Evolutionary conservation across 2,888 invertebrate species (phyloP).

Genomic region (Orthosia gothica): DNA sequence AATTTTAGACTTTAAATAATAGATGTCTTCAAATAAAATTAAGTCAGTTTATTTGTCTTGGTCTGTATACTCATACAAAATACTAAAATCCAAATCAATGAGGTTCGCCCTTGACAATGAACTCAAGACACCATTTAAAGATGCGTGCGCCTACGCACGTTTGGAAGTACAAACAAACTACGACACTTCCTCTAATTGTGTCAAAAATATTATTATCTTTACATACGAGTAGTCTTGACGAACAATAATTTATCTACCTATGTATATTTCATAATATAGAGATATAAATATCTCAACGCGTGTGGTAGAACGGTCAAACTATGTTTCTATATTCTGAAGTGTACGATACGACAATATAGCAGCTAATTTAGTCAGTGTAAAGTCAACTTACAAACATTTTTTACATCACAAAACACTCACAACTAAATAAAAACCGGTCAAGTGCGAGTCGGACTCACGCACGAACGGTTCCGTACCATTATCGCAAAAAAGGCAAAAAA

Average conservation of each 20-base stretch:
- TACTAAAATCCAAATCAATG: slow-evolving; percentile 5
- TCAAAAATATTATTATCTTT: slow-evolving; percentile 11
- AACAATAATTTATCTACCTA: neutral
- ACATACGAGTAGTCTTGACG: neutral
- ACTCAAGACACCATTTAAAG: slow-evolving; percentile 34
- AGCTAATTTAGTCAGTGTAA: neutral
- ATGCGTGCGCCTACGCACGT: slow-evolving; percentile 41
- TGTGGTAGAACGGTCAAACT: neutral
- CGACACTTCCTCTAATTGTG: slow-evolving; percentile 30
- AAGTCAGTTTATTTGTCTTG: neutral
- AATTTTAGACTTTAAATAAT: too few relatives aligned
- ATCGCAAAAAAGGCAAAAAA: too few relatives aligned
- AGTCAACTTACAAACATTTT: too few relatives aligned
- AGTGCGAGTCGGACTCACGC: too few relatives aligned
- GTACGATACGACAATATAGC: neutral
- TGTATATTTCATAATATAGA: neutral
- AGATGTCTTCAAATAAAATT: too few relatives aligned
- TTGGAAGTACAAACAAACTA: slow-evolving; percentile 21
- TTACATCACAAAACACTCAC: neutral
- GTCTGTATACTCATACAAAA: neutral
- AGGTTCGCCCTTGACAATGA: slow-evolving; percentile 45
- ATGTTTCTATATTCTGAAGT: neutral
- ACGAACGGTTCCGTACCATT: too few relatives aligned
- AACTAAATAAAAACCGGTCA: too few relatives aligned
- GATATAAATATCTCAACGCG: too few relatives aligned